A percentile compares a stretch with the other conserved stretches of the same genome.
phyloP scores from a whole-genome alignment of 2,113 vertebrate genomes.

The Rutilus rutilus region DNA sequence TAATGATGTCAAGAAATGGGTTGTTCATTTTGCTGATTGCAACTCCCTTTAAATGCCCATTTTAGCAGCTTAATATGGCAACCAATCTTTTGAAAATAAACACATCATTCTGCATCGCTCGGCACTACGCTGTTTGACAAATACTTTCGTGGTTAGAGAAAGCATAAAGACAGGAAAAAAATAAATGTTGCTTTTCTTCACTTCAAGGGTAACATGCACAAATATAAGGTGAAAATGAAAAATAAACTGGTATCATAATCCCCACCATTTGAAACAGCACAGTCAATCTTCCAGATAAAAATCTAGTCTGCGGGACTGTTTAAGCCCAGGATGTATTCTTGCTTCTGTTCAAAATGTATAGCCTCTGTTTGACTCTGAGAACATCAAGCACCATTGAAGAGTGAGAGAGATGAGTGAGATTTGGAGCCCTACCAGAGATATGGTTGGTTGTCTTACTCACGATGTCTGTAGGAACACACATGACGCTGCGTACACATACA shows the following conservation, averaged over 20 bases:
- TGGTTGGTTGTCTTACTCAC: not conserved
- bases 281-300: not conserved
- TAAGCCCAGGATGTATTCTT: not conserved
- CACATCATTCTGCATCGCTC: not conserved
- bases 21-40: slow-evolving; percentile 8
- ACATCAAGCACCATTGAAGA: not conserved
- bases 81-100: not conserved
- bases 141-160: not conserved
- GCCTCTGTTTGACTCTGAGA: not conserved
- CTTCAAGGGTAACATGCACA: not conserved
- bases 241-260: not conserved
- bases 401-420: not conserved
- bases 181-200: not conserved
- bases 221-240: not conserved
- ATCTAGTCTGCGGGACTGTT: not conserved
- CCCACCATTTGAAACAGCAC: not conserved
- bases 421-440: slow-evolving; percentile 9
- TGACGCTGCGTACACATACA: not conserved
- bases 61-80: not conserved
- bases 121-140: not conserved
- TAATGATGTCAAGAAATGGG: not conserved
- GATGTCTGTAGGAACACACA: not conserved
- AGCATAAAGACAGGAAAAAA: too few relatives aligned
- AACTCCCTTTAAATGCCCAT: not conserved
- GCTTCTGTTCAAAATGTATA: not conserved